Evolutionary conservation across 2,888 invertebrate genomes (phyloP).

Genomic region (Napeogenes sylphis): DNA sequence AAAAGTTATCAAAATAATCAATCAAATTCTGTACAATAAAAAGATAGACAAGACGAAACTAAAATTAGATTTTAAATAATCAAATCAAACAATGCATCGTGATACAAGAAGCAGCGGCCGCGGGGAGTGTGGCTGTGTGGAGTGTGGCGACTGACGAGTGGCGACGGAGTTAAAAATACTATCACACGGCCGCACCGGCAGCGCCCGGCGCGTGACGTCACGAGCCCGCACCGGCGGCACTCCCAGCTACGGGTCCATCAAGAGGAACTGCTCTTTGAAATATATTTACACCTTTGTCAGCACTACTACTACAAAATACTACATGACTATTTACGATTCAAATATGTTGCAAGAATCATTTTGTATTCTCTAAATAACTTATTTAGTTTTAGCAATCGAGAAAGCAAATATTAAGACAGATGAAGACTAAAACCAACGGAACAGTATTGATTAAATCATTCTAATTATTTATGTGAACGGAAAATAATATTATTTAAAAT

Average conservation of each 20-base stretch:
- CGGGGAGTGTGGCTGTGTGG: slow-evolving; percentile 11
- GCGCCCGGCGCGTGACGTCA: slow-evolving; percentile 30
- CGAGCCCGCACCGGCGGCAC: slow-evolving; percentile 23
- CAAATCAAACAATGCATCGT: slow-evolving; percentile 29
- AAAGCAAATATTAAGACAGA: too few species aligned
- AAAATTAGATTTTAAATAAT: slow-evolving; percentile 21
- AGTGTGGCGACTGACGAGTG: slow-evolving; percentile 11
- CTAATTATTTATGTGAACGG: too few species aligned
- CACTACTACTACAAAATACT: too few species aligned
- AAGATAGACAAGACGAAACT: neutral
- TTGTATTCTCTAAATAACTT: too few species aligned
- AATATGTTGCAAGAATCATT: too few species aligned
- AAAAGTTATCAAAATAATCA: too few species aligned
- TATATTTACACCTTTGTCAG: slow-evolving; percentile 5
- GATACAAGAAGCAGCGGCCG: slow-evolving; percentile 34
- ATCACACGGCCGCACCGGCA: slow-evolving; percentile 24
- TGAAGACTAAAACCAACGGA: too few species aligned
- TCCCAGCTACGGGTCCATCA: slow-evolving; percentile 5
- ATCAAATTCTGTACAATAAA: too few species aligned
- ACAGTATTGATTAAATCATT: too few species aligned
- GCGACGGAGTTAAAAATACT: slow-evolving; percentile 39
- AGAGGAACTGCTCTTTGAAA: slow-evolving; percentile 15
- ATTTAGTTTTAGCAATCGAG: too few species aligned
- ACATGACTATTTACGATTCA: too few species aligned
- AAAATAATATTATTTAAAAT: too few species aligned